Conservation (phyloP, 2,797 vertebrate genomes). For the Bufotes viridis region DNA sequence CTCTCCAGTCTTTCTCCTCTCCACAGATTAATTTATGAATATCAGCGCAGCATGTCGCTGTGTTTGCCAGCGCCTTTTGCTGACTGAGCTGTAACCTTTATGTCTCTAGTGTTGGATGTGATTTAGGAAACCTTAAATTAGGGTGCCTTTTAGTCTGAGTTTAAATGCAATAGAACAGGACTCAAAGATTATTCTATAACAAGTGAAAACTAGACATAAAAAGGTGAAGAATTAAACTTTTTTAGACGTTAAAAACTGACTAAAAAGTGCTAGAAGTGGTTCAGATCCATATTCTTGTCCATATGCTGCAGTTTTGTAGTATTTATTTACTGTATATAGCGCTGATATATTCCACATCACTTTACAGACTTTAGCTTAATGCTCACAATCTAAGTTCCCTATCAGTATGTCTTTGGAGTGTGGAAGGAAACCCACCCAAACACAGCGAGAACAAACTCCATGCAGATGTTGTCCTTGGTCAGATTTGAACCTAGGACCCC, state of each 20-base stretch:
- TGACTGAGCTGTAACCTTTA: conserved; percentile 12
- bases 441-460: no score
- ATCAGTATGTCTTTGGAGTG: no score
- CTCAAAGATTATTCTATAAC: neutral
- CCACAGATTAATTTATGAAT: conserved; percentile 23
- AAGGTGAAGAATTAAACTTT: neutral
- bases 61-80: conserved; percentile 21
- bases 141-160: neutral
- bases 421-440: no score
- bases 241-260: neutral
- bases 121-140: conserved; percentile 32
- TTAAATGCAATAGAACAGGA: neutral
- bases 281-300: no score
- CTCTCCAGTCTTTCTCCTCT: neutral
- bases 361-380: no score
- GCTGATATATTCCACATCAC: no score
- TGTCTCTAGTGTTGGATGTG: conserved; percentile 6
- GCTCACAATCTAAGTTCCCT: no score
- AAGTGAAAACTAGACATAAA: neutral
- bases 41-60: neutral
- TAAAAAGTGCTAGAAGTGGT: neutral
- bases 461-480: no score
- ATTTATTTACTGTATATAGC: neutral
- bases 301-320: neutral
- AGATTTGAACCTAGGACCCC: no score